Evolutionary conservation across 2,797 vertebrate genomes (phyloP).

Genomic region (Thamnophis elegans): DNA sequence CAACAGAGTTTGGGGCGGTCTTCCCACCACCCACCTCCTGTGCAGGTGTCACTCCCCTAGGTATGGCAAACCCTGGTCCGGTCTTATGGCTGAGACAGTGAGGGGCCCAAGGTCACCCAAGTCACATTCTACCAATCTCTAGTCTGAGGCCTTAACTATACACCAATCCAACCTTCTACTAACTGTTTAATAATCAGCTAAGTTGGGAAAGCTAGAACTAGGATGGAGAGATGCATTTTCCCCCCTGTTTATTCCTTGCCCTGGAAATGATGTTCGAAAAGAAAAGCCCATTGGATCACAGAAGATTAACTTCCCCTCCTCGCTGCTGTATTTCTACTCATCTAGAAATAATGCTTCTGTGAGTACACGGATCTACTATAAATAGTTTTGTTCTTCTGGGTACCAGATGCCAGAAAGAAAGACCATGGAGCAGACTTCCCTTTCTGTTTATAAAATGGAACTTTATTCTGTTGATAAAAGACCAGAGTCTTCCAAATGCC

Average conservation of each 20-base stretch:
- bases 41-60: no score
- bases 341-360: no score
- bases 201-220: not conserved
- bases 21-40: no score
- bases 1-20: no score
- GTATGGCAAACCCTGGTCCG: no score
- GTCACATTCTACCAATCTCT: not conserved
- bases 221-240: not conserved
- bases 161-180: not conserved
- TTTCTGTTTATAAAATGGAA: not conserved
- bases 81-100: not conserved
- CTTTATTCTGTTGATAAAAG: not conserved
- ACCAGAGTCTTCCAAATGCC: no score
- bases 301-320: not conserved
- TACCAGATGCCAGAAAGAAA: not conserved
- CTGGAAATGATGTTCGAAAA: not conserved
- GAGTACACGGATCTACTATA: not conserved
- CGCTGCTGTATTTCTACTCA: not conserved
- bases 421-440: not conserved
- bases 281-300: not conserved
- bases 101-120: not conserved
- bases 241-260: not conserved
- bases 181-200: not conserved
- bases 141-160: not conserved
- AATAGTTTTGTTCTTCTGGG: not conserved